Base-by-base conservation (phyloP, 2,888 invertebrate species). In the Cabera pusaria region DNA sequence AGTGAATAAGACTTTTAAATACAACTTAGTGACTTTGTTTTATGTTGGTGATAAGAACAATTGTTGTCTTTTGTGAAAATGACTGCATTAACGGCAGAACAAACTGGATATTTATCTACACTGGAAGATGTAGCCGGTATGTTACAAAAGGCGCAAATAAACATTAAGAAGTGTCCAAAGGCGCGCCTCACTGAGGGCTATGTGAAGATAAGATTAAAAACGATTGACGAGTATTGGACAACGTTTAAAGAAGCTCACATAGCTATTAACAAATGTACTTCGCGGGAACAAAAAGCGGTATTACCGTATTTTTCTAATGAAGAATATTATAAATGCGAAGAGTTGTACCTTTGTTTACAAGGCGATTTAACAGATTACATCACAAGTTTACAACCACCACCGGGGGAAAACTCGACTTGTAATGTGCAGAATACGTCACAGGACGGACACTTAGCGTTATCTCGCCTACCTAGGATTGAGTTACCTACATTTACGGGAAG, bases 401-500 rank as follows among this genome's bases (percentile, higher is more conserved):
- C 7, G 20, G 8, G 4, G 19, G 20, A 12, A 1, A n/a, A 5
- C 9, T 14, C 19, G n/a, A 6, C 5, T 7, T 7, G 7, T n/a
- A 14, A 16, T 25, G 7, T 7, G 3, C 2, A 1, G 7, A 21
- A 19, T 56, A 10, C 51, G 52, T 14, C 14, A 14, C 14, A 14
- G 3, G 14, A 14, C 4, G 14, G 14, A 3, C 14, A 14, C 3
- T 4, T 14, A 14, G 2, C 14, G 4, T 14, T 14, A 2, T 14
- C 14, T 4, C 2, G 14, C 3, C 14, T 14, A 3, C 14, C 14
- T 3, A 27, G 29, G 11, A 56, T 52, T 16, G 22, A 41, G 21
- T 6, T 52, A 16, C 49, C 46, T 5, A 40, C 17, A 3, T 52
- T 49, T 31, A 10, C 4, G 14, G 14, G 14, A 14, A 14, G 4